Base-by-base conservation (phyloP, 2,797 vertebrate genomes). In the Chelidonichthys spinosus region DNA sequence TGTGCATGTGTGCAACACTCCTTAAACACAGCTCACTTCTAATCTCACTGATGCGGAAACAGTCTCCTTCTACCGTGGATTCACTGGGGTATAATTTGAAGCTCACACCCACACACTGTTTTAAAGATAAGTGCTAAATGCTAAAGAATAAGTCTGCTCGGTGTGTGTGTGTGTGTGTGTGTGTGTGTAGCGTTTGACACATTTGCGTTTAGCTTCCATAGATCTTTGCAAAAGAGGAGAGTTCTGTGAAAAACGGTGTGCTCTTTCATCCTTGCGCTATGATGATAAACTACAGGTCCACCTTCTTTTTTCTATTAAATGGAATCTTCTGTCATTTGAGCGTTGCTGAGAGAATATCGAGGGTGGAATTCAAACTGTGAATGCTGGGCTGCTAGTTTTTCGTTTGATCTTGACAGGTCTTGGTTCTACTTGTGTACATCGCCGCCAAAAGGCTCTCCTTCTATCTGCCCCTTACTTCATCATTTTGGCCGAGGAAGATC, bases 51-150 rank as follows among this genome's bases (percentile, higher is more conserved):
- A 54, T 73, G 58, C 69, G 74, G 66, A 66, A 64, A 40, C 58
- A 8, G 1, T 49, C 18, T 70, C 7, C 42, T 76, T 74, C 18
- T 54, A 36, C 61, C 66, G 32, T 11, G 13, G 50, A 53, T 50
- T 70, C 61, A 40, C 58, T 40, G 63, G 36, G 59, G 61, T 62
- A 17, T 69, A 75, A 78, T 73, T 67, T 80, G 36, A 74, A 72
- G 82, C 69, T 25, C 40, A 84, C 83, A 33, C 84, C 78, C 84
- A 84, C 82, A n/a, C 78, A 32, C 10, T 3, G 66, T 69, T 77
- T 72, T 55, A 72, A 47, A 72, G 61, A 64, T 40, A 65, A 72
- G 55, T 6, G 14, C 39, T 68, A 64, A 78, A 77, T 50, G 25
- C 36, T 47, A 44, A 50, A 50, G 62, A 79, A 68, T 37, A 59